Evolutionary conservation across 2,888 invertebrate species (phyloP).

Genomic region (Tenthredo scrophulariae): DNA sequence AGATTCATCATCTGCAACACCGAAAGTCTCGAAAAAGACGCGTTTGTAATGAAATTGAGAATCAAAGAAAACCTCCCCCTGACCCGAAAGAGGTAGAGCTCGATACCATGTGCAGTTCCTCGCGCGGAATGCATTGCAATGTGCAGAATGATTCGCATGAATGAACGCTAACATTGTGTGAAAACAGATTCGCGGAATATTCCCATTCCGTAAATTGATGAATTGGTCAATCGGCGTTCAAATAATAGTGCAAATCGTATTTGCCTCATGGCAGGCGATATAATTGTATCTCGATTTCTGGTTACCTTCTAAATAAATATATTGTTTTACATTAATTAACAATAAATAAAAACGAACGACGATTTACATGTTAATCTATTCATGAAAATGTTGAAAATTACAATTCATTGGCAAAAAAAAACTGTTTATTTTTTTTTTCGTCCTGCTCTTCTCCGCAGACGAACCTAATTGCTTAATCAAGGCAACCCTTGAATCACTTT

Average conservation of each 20-base stretch:
- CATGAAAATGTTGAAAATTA: not conserved
- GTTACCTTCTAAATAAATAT: not conserved
- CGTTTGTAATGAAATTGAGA: not conserved
- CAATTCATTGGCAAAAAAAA: not conserved
- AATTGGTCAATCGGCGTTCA: not conserved
- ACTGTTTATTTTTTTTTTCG: not conserved
- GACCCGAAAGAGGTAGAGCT: not conserved
- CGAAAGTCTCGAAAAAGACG: too few species aligned
- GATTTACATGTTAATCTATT: not conserved
- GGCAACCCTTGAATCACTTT: conserved; percentile 9
- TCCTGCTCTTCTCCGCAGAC: not conserved
- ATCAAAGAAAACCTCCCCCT: not conserved
- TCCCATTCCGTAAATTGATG: conserved; percentile 21
- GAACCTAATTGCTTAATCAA: conserved; percentile 9
- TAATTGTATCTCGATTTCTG: not conserved
- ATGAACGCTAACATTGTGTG: not conserved
- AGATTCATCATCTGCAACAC: not conserved
- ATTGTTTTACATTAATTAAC: not conserved
- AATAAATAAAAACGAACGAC: not conserved
- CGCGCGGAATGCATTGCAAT: not conserved
- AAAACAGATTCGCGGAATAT: not conserved
- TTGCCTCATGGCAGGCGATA: not conserved
- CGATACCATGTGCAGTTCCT: not conserved
- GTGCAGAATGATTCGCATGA: not conserved
- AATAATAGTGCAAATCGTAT: not conserved